phyloP scores from a whole-genome alignment of 2,113 vertebrate genomes.

The Otolemur garnettii region DNA sequence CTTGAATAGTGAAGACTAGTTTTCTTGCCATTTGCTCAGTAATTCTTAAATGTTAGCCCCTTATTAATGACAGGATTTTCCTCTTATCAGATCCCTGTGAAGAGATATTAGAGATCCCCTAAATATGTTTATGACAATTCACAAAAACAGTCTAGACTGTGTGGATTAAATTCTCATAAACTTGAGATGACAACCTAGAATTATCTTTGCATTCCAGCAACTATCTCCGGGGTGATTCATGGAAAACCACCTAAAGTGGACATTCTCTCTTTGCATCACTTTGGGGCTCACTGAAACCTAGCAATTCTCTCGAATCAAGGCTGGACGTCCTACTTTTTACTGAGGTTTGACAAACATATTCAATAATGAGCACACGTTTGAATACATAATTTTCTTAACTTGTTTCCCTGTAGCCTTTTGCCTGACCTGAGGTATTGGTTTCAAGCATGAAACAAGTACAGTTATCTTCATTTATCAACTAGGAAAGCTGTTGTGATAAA shows the following conservation, averaged over 20 bases:
- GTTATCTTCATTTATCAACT: slow-evolving; percentile 48
- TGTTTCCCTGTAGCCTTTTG: slow-evolving; percentile 2
- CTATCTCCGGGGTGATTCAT: neutral
- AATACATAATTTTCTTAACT: neutral
- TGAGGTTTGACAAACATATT: neutral
- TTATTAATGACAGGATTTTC: neutral
- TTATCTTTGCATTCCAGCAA: neutral
- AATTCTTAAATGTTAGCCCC: neutral
- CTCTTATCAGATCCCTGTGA: neutral
- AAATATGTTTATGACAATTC: neutral
- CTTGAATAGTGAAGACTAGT: neutral
- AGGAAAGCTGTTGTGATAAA: slow-evolving; percentile 47
- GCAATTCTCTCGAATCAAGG: neutral
- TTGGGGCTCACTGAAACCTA: neutral
- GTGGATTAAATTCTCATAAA: slow-evolving; percentile 52
- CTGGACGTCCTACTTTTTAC: neutral
- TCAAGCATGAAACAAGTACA: slow-evolving; percentile 24
- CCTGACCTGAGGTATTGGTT: neutral
- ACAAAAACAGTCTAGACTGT: neutral
- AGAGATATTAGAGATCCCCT: neutral
- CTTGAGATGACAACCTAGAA: slow-evolving; percentile 28
- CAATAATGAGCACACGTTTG: neutral
- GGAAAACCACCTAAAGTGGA: neutral
- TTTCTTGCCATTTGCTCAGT: neutral
- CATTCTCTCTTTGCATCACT: neutral